Evolutionary conservation across 2,888 invertebrate genomes (phyloP), one percentile per base, ranked within the genome.

Genomic region (Metallyticus violacea): DNA sequence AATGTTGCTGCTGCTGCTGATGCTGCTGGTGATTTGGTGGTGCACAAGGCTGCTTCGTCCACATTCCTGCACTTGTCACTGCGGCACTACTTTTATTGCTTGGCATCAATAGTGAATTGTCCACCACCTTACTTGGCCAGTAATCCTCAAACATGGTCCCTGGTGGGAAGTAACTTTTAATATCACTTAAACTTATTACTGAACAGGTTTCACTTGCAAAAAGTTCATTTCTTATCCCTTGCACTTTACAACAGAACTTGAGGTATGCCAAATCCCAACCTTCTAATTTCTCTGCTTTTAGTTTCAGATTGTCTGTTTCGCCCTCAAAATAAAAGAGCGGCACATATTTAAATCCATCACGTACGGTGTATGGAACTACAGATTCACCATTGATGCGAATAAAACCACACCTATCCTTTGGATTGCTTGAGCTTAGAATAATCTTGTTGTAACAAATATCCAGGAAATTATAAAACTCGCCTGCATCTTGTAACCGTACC

Each of bases 241-340:
- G 97, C 89, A 98, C 97, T 92, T 97, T 98, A 92, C 98, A 98
- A 92, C 98, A 98, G 92, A 98, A 97, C 92, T 98, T 98, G 89
- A 98, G 93, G 92, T 98, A 98, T 0, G 97, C 97, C 89, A 98
- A 92, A 92, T 98, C 97, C 98, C 98, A 98, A 88, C 97, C 97
- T 90, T 97, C 96, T 77, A 98, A 92, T 91, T 97, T 96, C 90
- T 97, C 96, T 2, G 97, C 97, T 91, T 97, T 97, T 88, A 96
- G 94, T 91, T 97, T 97, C 62, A 98, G 93, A 92, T 97, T 97
- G 91, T 97, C 97, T n/a, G 97, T 97, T 89, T 91, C 91, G 89
- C 97, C 97, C 92, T 97, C 97, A 90, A 96, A 96, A 91, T 97
- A 98, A 92, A 97, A 97, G 85, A 98, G 92, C 25, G 98, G 98